phyloP scores from a whole-genome alignment of 2,113 vertebrate genomes.

The Corapipo altera region DNA sequence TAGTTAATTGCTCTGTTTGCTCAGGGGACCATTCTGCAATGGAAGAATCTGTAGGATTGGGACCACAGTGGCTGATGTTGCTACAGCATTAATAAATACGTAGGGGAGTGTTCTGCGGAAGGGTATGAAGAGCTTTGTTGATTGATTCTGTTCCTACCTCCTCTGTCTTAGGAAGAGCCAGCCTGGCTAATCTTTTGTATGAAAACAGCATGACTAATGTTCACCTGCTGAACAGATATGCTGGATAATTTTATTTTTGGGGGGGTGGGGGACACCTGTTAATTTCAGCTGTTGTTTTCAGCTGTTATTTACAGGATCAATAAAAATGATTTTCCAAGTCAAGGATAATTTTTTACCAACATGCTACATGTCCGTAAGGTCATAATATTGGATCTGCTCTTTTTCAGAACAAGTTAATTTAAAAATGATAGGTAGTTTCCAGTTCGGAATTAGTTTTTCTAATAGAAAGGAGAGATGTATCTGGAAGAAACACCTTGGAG shows the following conservation, averaged over 20 bases:
- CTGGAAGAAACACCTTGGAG: not conserved
- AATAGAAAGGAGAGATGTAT: not conserved
- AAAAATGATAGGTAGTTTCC: conserved; percentile 5
- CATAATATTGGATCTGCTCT: not conserved
- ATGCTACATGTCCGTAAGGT: not conserved
- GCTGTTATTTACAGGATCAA: conserved; percentile 58
- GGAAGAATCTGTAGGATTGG: not conserved
- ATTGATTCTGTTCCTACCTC: not conserved
- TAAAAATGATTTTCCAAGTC: conserved; percentile 59
- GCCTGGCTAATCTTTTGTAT: not conserved
- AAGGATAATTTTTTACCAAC: conserved; percentile 36
- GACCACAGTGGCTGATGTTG: not conserved
- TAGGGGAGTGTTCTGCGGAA: not conserved
- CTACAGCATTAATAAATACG: not conserved
- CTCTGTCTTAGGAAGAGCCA: not conserved
- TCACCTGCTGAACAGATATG: not conserved
- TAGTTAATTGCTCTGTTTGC: not conserved
- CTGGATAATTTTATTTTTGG: not conserved
- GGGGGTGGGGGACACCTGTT: not conserved
- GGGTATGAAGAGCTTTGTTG: not conserved
- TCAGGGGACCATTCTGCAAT: not conserved
- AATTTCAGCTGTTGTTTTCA: conserved; percentile 2
- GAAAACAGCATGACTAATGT: conserved; percentile 23
- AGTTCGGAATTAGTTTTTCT: conserved; percentile 5
- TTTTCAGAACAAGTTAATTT: conserved; percentile 46